These are phyloP conservation scores for Condylura cristata DNA, from an alignment of 2,113 vertebrate genomes.

Conservation along the genomic window DNA sequence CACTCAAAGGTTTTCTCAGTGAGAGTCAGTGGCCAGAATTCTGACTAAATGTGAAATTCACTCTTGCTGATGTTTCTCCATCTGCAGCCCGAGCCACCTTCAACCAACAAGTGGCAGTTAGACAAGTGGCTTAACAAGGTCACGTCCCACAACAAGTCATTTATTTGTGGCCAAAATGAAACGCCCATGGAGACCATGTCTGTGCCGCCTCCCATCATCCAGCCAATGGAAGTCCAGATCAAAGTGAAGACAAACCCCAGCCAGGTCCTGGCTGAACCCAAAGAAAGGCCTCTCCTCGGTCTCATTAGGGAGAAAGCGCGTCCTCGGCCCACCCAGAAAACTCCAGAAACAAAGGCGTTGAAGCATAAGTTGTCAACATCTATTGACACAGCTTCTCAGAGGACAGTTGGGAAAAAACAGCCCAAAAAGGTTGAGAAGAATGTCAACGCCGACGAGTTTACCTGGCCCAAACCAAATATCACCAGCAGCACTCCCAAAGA, in stretches of 20 bases:
- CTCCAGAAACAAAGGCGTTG: conserved; percentile 90
- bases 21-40: not conserved
- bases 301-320: conserved; percentile 94
- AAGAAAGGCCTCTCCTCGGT: conserved; percentile 88
- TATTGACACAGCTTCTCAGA: conserved; percentile 90
- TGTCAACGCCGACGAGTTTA: conserved; percentile 90
- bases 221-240: conserved; percentile 84
- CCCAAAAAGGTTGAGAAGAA: conserved; percentile 93
- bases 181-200: conserved; percentile 85
- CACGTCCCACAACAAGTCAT: conserved; percentile 95
- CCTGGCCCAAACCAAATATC: conserved; percentile 92
- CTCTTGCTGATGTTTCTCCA: conserved; percentile 65
- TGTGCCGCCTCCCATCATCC: conserved; percentile 85
- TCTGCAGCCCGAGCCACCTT: conserved; percentile 93
- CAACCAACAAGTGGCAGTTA: conserved; percentile 96
- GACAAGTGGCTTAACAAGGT: conserved; percentile 99
- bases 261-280: conserved; percentile 84
- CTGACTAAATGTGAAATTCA: conserved; percentile 13
- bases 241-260: conserved; percentile 89
- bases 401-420: conserved; percentile 94
- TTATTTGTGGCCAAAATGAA: conserved; percentile 93
- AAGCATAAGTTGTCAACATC: conserved; percentile 93
- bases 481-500: conserved; percentile 93
- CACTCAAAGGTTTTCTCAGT: not conserved
- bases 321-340: conserved; percentile 92